phyloP scores from a whole-genome alignment of 2,113 vertebrate genomes.

The Strix uralensis region DNA sequence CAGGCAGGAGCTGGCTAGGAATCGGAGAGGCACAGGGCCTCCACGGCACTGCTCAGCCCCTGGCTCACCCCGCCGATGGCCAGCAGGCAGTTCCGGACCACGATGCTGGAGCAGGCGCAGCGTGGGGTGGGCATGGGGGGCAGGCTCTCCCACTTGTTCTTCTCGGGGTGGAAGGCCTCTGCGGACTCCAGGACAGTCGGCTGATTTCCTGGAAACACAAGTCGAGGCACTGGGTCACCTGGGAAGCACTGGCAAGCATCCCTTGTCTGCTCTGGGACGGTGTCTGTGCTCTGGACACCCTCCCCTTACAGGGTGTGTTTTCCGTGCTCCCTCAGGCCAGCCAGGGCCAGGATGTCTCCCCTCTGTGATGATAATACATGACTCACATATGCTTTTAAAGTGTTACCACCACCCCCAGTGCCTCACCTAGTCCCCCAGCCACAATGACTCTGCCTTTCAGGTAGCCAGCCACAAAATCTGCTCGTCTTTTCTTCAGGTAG shows the following conservation, averaged over 20 bases:
- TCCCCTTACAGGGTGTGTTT: rapidly evolving
- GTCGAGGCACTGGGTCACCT: not conserved
- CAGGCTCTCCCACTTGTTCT: slow-evolving; percentile 90
- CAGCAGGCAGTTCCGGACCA: slow-evolving; percentile 87
- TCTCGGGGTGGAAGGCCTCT: slow-evolving; percentile 90
- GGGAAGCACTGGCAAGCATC: not conserved
- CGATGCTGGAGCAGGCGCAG: slow-evolving; percentile 90
- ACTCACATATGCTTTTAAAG: rapidly evolving
- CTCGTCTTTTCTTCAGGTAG: slow-evolving; percentile 91
- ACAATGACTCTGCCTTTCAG: slow-evolving; percentile 88
- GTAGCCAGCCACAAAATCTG: slow-evolving; percentile 89
- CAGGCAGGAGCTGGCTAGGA: slow-evolving; percentile 6
- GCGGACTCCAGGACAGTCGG: slow-evolving; percentile 89
- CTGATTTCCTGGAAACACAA: slow-evolving; percentile 83
- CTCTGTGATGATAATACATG: rapidly evolving
- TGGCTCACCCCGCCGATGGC: slow-evolving; percentile 94
- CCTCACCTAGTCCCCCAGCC: slow-evolving; percentile 92
- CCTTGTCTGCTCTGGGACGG: too few species aligned
- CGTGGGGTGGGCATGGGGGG: slow-evolving; percentile 90
- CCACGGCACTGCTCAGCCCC: slow-evolving; percentile 88
- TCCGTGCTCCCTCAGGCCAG: not conserved
- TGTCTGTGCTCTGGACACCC: not conserved
- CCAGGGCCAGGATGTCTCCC: not conserved
- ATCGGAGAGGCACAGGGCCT: slow-evolving; percentile 89
- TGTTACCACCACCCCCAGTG: rapidly evolving